These are phyloP conservation scores for Drosophila pectinifera DNA, from an alignment of 1,140 invertebrate species.

Conservation along the genomic window DNA sequence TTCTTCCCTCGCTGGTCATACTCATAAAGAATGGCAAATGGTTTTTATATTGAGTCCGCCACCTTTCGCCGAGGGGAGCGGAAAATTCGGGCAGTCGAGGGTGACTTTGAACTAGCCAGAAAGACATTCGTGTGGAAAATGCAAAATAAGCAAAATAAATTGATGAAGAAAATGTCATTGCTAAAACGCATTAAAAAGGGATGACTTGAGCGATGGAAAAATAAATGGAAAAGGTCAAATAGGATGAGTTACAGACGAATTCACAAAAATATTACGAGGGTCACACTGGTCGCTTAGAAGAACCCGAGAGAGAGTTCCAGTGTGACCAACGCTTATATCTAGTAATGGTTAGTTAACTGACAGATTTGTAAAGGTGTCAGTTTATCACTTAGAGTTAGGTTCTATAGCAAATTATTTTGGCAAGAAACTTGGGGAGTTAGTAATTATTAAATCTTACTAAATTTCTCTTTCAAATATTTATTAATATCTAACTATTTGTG, in stretches of 20 bases:
- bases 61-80: slow-evolving; percentile 6
- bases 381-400: no score
- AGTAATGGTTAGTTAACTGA: no score
- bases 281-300: neutral
- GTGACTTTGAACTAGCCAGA: slow-evolving; percentile 8
- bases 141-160: slow-evolving; percentile 21
- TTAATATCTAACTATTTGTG: no score
- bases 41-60: slow-evolving; percentile 40
- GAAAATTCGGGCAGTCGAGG: neutral
- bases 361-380: no score
- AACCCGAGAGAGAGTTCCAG: neutral
- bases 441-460: no score
- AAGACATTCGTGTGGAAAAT: slow-evolving; percentile 11
- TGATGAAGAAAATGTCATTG: slow-evolving; percentile 25
- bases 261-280: neutral
- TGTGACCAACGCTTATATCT: no score
- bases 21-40: slow-evolving; percentile 31
- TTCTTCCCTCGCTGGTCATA: slow-evolving; percentile 28
- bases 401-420: no score
- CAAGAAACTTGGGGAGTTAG: no score
- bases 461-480: no score
- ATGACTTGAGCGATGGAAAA: neutral
- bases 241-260: neutral
- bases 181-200: slow-evolving; percentile 11
- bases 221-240: neutral